Evolutionary conservation across 2,113 vertebrate genomes (phyloP).

Genomic region (Platanista minor): DNA sequence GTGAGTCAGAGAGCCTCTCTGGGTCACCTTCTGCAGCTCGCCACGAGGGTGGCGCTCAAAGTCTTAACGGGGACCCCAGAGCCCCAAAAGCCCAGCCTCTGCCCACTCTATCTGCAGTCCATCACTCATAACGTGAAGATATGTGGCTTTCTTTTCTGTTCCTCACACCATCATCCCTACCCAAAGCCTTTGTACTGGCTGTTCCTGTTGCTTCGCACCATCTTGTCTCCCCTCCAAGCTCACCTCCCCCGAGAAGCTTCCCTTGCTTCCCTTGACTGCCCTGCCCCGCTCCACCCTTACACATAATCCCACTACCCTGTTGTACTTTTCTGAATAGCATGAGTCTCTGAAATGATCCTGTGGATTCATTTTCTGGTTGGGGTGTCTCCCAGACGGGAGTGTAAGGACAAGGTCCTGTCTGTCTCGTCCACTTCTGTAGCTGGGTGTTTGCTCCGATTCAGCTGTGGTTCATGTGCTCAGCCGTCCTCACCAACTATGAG

Average conservation of each 20-base stretch:
- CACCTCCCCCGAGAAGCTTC: background rate
- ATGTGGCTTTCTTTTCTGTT: background rate
- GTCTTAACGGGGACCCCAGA: background rate
- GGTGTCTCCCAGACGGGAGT: background rate
- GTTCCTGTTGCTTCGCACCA: background rate
- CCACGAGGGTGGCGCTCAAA: background rate
- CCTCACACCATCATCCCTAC: background rate
- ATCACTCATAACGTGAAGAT: background rate
- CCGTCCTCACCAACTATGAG: background rate
- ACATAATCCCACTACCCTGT: background rate
- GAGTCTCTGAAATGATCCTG: background rate
- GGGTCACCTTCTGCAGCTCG: background rate
- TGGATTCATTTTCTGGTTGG: background rate
- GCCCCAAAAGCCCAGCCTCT: background rate
- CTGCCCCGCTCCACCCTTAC: accelerated
- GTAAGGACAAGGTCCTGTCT: background rate
- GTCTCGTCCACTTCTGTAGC: background rate
- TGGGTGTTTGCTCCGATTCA: background rate
- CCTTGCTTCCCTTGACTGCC: background rate
- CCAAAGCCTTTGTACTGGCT: background rate
- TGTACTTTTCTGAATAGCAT: background rate
- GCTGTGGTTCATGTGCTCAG: accelerated
- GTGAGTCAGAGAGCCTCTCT: background rate
- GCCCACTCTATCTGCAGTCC: background rate
- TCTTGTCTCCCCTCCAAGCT: background rate